phyloP scores from a whole-genome alignment of 2,113 vertebrate species.

The Todiramphus saurophagus region DNA sequence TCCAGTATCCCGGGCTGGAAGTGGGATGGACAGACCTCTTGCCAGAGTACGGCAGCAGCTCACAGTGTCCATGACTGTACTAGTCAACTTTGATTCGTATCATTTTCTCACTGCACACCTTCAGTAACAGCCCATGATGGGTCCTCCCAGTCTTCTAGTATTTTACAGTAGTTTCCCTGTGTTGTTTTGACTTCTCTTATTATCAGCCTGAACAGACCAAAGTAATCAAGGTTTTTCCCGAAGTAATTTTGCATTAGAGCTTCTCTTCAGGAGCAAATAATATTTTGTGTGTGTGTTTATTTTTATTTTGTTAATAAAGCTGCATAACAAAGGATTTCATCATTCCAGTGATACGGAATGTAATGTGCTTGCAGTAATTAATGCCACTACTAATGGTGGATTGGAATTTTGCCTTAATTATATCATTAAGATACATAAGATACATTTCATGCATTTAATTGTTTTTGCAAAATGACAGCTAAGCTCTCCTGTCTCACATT shows the following conservation, averaged over 20 bases:
- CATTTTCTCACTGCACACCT: not conserved
- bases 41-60: not conserved
- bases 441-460: slow-evolving; percentile 61
- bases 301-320: not conserved
- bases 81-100: not conserved
- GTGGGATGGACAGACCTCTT: not conserved
- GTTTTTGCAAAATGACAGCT: slow-evolving; percentile 52
- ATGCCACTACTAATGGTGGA: slow-evolving; percentile 32
- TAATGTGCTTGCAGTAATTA: slow-evolving; percentile 42
- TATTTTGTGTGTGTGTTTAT: not conserved
- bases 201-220: not conserved
- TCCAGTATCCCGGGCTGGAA: rapidly evolving
- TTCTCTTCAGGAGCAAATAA: not conserved
- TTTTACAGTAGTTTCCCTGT: not conserved
- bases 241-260: not conserved
- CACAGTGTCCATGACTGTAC: rapidly evolving
- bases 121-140: not conserved
- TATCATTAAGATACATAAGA: slow-evolving; percentile 51
- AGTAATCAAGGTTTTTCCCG: not conserved
- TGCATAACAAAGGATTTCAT: not conserved
- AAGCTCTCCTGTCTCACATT: slow-evolving; percentile 32
- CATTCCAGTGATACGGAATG: not conserved
- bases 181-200: not conserved
- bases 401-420: slow-evolving; percentile 62
- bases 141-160: not conserved